Evolutionary conservation across 2,888 invertebrate species (phyloP).

Genomic region (Selenia dentaria): DNA sequence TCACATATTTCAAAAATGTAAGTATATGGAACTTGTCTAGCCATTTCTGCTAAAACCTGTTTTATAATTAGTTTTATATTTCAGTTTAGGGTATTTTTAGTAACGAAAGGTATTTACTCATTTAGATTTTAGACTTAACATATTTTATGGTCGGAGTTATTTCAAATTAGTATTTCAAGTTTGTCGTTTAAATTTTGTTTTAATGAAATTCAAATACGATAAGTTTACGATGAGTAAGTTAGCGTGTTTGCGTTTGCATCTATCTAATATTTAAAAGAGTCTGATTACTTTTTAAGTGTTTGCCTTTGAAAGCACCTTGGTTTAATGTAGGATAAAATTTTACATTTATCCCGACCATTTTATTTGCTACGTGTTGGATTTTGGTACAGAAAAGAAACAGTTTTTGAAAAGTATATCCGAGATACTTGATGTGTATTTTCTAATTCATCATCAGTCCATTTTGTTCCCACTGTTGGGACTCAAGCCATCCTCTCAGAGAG

Average conservation of each 20-base stretch:
- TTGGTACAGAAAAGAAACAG: too few species aligned
- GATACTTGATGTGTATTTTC: too few species aligned
- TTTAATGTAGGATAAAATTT: too few species aligned
- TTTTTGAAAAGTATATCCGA: too few species aligned
- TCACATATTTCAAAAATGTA: background rate
- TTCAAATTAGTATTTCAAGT: slow-evolving; percentile 8
- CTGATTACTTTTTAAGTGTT: background rate
- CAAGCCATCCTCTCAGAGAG: too few species aligned
- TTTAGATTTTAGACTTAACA: slow-evolving; percentile 8
- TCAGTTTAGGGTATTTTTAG: slow-evolving; percentile 14
- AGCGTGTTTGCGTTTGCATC: background rate
- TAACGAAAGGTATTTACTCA: slow-evolving; percentile 8
- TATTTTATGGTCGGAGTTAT: slow-evolving; percentile 14
- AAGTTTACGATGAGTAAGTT: background rate
- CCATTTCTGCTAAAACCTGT: slow-evolving; percentile 4
- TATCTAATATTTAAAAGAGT: background rate
- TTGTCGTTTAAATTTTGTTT: slow-evolving; percentile 14
- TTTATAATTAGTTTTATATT: slow-evolving; percentile 12
- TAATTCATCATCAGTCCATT: too few species aligned
- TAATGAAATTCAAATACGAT: slow-evolving; percentile 9
- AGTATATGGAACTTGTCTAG: background rate
- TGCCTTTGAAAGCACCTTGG: too few species aligned
- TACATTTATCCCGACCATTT: too few species aligned
- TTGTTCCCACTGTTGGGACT: too few species aligned
- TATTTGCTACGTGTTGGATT: too few species aligned